These are phyloP conservation scores for Dugesia japonica DNA, from an alignment of 2,888 invertebrate species.

Conservation along the genomic window DNA sequence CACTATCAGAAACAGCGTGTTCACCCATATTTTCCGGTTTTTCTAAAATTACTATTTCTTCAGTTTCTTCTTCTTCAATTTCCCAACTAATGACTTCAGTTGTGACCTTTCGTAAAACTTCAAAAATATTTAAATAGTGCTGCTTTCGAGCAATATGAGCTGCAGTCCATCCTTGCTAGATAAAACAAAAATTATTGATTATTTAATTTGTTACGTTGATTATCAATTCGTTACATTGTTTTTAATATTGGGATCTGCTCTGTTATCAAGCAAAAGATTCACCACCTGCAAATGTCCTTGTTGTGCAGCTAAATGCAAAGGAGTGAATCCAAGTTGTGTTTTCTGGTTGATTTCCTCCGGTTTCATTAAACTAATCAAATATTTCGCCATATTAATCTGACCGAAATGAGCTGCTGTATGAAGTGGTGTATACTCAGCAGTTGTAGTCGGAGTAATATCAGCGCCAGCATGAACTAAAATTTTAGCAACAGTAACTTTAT, in stretches of 20 bases:
- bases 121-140: slow-evolving; percentile 35
- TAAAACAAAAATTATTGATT: background rate
- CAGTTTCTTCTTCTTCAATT: slow-evolving; percentile 67
- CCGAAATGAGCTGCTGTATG: slow-evolving; percentile 98
- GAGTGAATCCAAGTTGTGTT: slow-evolving; percentile 66
- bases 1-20: slow-evolving; percentile 28
- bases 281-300: slow-evolving; percentile 95
- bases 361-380: slow-evolving; percentile 60
- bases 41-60: slow-evolving; percentile 42
- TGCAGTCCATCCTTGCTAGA: slow-evolving; percentile 35
- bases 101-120: slow-evolving; percentile 30
- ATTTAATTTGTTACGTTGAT: background rate
- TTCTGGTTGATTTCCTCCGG: slow-evolving; percentile 54
- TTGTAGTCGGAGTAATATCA: slow-evolving; percentile 52
- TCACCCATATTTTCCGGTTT: slow-evolving; percentile 32
- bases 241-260: slow-evolving; percentile 83
- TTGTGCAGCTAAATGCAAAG: slow-evolving; percentile 93
- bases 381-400: slow-evolving; percentile 61
- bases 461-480: slow-evolving; percentile 67
- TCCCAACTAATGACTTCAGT: slow-evolving; percentile 34
- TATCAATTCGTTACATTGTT: slow-evolving; percentile 55
- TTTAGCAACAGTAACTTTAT: slow-evolving; percentile 73
- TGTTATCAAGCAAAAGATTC: slow-evolving; percentile 71
- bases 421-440: slow-evolving; percentile 85
- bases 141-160: slow-evolving; percentile 34